Base-by-base conservation (phyloP, 1,140 invertebrate species). In the Temnothorax longispinosus region DNA sequence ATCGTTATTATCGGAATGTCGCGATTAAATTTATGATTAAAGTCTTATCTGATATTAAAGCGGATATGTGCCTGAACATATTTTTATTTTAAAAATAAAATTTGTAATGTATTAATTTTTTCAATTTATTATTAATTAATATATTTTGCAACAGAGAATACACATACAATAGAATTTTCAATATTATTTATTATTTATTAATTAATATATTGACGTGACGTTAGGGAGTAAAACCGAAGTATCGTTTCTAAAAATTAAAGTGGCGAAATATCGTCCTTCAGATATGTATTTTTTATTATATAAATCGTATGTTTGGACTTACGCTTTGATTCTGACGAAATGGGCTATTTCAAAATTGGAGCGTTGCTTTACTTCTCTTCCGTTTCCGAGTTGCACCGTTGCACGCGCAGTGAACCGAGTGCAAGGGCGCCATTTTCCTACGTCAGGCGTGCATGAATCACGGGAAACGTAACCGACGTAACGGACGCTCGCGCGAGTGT, bases 341-440 rank as follows among this genome's bases (percentile, higher is more conserved):
- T 6, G 38, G 11, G 47, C 11, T 13, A 13, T 47, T 47, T 47
- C 10, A 47, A 32, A 60, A 13, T 32, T 32, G 11, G 11, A 11
- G 11, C 47, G 47, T 47, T 13, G 47, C 47, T 10, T 13, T 47
- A 0, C 47, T 47, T 41, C 38, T 6, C 38, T 6, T 3, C 6
- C 38, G 38, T 41, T 41, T 41, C 38, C 38, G 38, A 0, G 38
- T 27, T 27, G 38, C 38, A 6, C 3, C 6, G 38, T 6, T 41
- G 38, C 38, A 6, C 38, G 38, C 38, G 6, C 6, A 18, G 8
- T 32, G 15, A 35, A 27, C 15, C 18, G 8, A 77, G 75, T 78
- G 75, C 44, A 65, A 15, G 32, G 11, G 41, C 76, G 76, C 76
- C 76, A 78, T 78, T 65, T 78, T 78, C 58, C 38, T 65, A 60